Conservation (phyloP, 2,113 vertebrate species). For the Apeltes quadracus region DNA sequence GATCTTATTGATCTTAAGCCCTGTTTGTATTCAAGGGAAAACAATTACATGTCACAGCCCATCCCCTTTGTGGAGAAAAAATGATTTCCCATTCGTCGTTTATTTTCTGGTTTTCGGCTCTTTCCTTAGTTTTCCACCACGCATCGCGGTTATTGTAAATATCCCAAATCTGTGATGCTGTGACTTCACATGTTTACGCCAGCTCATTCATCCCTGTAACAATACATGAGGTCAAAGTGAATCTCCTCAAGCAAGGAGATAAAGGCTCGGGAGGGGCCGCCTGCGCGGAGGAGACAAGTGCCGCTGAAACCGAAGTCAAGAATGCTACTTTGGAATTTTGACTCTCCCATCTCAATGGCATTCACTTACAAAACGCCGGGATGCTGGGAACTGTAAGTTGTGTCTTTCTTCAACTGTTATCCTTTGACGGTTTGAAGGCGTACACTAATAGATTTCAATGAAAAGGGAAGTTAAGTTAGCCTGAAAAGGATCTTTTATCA, state of each 20-base stretch:
- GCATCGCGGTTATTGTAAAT: slow-evolving; percentile 5
- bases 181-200: slow-evolving; percentile 3
- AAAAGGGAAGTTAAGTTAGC: slow-evolving; percentile 21
- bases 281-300: slow-evolving; percentile 40
- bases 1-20: no score
- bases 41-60: no score
- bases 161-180: neutral
- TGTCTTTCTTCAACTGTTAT: neutral
- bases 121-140: neutral
- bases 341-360: slow-evolving; percentile 34
- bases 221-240: slow-evolving; percentile 59
- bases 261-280: slow-evolving; percentile 55
- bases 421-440: neutral
- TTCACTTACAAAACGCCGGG: slow-evolving; percentile 16
- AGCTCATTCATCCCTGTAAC: slow-evolving; percentile 27
- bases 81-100: neutral
- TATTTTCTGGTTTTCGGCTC: neutral
- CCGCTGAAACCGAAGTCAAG: slow-evolving; percentile 61
- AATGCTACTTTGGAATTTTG: slow-evolving; percentile 55
- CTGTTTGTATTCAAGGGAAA: no score
- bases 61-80: no score
- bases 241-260: slow-evolving; percentile 58
- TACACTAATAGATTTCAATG: neutral
- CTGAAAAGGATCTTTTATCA: slow-evolving; percentile 69
- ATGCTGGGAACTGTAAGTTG: neutral